These are phyloP conservation scores for Spermophilus dauricus DNA, from an alignment of 2,113 vertebrate genomes.

Conservation along the genomic window DNA sequence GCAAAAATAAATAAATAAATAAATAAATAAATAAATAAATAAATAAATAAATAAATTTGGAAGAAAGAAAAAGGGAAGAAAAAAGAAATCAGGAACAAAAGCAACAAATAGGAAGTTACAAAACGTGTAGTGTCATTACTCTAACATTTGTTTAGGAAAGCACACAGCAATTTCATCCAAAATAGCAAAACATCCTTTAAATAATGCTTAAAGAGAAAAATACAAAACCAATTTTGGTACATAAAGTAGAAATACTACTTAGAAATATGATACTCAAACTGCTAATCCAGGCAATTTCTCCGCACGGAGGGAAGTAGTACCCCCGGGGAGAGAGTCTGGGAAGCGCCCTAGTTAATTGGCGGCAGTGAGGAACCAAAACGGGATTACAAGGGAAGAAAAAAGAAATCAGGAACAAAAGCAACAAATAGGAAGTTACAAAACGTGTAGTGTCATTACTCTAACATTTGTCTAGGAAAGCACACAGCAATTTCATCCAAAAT, in stretches of 20 bases:
- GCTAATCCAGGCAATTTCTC: too few relatives aligned
- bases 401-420: not conserved
- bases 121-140: not conserved
- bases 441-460: not conserved
- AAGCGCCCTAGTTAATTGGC: too few relatives aligned
- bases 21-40: too few relatives aligned
- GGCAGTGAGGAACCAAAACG: too few relatives aligned
- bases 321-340: too few relatives aligned
- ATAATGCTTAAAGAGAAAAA: not conserved
- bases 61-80: not conserved
- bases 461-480: not conserved
- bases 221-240: not conserved
- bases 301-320: too few relatives aligned
- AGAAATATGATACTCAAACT: not conserved
- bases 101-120: not conserved
- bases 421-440: not conserved
- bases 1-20: too few relatives aligned
- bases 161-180: too few relatives aligned
- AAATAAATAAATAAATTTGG: too few relatives aligned
- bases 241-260: not conserved
- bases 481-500: too few relatives aligned
- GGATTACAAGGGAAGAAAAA: not conserved
- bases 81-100: not conserved
- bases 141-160: not conserved
- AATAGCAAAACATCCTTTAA: not conserved